Evolutionary conservation across 2,113 vertebrate genomes (phyloP), one percentile per base, ranked within the genome.

Genomic region (Anarrhichthys ocellatus): DNA sequence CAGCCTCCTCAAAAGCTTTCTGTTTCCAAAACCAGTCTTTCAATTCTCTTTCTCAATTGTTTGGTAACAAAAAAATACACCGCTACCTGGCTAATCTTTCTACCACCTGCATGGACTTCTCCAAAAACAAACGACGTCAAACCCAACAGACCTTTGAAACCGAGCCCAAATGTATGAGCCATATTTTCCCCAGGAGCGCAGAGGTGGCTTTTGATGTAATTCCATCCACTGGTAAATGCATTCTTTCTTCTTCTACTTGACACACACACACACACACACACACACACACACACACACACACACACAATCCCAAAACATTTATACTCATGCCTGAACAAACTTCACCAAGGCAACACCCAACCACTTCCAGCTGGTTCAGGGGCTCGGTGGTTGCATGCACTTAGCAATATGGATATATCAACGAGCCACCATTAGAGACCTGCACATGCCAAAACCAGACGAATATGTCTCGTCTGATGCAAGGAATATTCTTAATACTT

Each of bases 391-490:
- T 80, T 70, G 69, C 65, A 63, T 90, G 89, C 92, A 93, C 92
- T 94, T 92, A 94, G 87, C 72, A 59, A 83, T 82, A 52, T n/a
- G 24, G 64, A 76, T 81, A 81, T 73, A 91, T 93, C 92, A 89
- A 92, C 88, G 80, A 77, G 83, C 72, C 72, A 73, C 90, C 88
- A 93, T 94, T 92, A 91, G 91, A 86, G 90, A 91, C 84, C 87
- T 58, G 40, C 54, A 75, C 79, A 80, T 79, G 83, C 74, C 86
- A 86, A 92, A 83, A 40, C 76, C 77, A 87, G 81, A 66, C 86
- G 70, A 71, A 62, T 80, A 83, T 68, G 89, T 86, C 63, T 86
- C 36, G 29, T 77, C 83, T 76, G 71, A 87, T 72, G 86, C 65
- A 81, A 81, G 79, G 40, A 80, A 72, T 70, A 78, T 76, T 17